phyloP scores from a whole-genome alignment of 2,888 invertebrate genomes.

The Hipparchia semele region DNA sequence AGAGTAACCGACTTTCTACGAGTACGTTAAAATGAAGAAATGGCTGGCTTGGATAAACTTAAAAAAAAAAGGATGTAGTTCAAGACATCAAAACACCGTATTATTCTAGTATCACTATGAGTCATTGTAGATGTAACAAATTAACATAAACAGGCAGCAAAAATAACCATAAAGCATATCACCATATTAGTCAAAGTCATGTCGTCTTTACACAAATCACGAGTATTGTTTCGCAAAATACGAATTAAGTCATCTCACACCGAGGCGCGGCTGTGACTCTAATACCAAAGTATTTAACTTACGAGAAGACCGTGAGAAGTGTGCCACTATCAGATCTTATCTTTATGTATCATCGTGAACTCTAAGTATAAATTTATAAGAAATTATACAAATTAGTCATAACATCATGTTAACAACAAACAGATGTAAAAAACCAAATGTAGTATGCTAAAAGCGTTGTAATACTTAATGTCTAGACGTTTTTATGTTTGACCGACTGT shows the following conservation, averaged over 20 bases:
- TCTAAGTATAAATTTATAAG: slow-evolving; percentile 38
- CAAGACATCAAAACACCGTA: neutral
- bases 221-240: slow-evolving; percentile 37
- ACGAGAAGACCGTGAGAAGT: slow-evolving; percentile 44
- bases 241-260: slow-evolving; percentile 39
- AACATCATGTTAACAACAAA: slow-evolving; percentile 30
- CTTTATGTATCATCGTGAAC: slow-evolving; percentile 43
- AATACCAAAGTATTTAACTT: slow-evolving; percentile 41
- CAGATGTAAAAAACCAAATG: slow-evolving; percentile 13
- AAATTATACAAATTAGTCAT: slow-evolving; percentile 39
- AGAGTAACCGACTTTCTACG: too few relatives aligned
- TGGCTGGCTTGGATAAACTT: too few relatives aligned
- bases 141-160: slow-evolving; percentile 17
- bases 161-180: slow-evolving; percentile 24
- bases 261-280: slow-evolving; percentile 39
- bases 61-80: too few relatives aligned
- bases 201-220: slow-evolving; percentile 32
- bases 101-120: slow-evolving; percentile 6
- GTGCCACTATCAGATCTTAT: slow-evolving; percentile 45
- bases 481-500: slow-evolving; percentile 3
- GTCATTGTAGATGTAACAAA: slow-evolving; percentile 13
- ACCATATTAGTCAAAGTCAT: slow-evolving; percentile 36
- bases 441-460: neutral
- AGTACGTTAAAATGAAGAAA: too few relatives aligned
- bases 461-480: neutral